A percentile compares a stretch with the other conserved stretches of the same genome.
Evolutionary conservation across 2,888 invertebrate species (phyloP).

Genomic region (Tenthredo mesomela): DNA sequence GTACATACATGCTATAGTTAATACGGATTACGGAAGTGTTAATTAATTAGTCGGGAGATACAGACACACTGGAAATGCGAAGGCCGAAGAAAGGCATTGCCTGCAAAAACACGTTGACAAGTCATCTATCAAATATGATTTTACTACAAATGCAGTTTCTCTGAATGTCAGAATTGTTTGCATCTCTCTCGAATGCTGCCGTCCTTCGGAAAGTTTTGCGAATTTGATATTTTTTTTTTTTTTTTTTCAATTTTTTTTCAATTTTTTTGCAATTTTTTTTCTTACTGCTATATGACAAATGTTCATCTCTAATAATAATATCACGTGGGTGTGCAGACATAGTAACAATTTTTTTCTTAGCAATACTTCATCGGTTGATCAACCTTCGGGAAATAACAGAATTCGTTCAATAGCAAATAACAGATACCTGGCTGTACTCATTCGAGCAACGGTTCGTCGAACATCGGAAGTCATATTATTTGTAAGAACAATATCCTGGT

Average conservation of each 20-base stretch:
- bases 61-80: not conserved
- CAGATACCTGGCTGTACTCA: not conserved
- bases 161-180: constrained; percentile 23
- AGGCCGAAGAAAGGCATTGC: constrained; percentile 8
- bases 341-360: not conserved
- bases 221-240: not conserved
- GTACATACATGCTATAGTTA: not conserved
- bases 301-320: not conserved
- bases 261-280: not conserved
- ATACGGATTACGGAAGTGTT: constrained; percentile 14
- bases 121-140: not conserved
- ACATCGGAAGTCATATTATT: constrained; percentile 1
- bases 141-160: not conserved
- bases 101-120: not conserved
- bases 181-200: not conserved
- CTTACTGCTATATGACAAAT: not conserved
- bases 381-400: not conserved
- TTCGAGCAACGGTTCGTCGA: not conserved
- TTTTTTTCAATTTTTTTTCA: not conserved
- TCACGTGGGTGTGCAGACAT: not conserved
- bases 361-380: not conserved
- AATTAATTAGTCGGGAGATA: not conserved
- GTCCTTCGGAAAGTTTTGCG: not conserved
- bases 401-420: not conserved
- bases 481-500: constrained; percentile 1